Evolutionary conservation across 2,888 invertebrate genomes (phyloP), one percentile per base, ranked within the genome.

Genomic region (Drosophila nr. fundita): DNA sequence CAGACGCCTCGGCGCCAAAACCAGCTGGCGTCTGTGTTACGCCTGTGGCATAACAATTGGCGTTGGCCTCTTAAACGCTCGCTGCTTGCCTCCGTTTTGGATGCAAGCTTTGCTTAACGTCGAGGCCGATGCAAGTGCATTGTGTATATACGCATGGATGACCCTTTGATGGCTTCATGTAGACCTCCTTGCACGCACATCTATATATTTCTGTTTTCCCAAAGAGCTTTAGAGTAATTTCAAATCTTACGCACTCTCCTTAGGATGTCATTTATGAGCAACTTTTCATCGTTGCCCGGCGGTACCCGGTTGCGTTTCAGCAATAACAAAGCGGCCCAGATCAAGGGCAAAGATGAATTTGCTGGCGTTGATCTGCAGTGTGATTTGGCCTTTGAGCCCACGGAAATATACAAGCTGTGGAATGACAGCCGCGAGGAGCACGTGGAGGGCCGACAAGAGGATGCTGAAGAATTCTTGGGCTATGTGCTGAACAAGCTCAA

Each of bases 401-500:
- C 95, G 61, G 96, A 96, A 82, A 96, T 98, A 21, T 97, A 97
- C 90, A 96, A 96, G 77, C 96, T 98, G 94, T 94, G 98, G 89
- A 95, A 96, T 76, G 96, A 96, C 52, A 95, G 96, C 42, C 94
- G 96, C 2, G 95, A 95, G 82, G 94, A 96, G 50, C 91, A 92
- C 74, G 96, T 97, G 61, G 97, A 98, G 92, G 99, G 98, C 0
- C 94, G 97, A 27, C 99, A 99, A 93, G 99, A 99, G 92, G 99
- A 99, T 93, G 99, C 99, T 0, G 99, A 99, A 93, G 99, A 99
- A 92, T 99, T 99, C 93, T 95, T 99, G 2, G 97, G 98, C 10
- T 98, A 97, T 92, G 94, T 99, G 74, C 94, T 99, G 30, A 99
- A 99, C 93, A 97, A 97, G 32, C 95, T 99, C 65, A 98, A 99